These are phyloP conservation scores for Trissoscelio sp. DNA, from an alignment of 2,888 invertebrate species.

Conservation along the genomic window DNA sequence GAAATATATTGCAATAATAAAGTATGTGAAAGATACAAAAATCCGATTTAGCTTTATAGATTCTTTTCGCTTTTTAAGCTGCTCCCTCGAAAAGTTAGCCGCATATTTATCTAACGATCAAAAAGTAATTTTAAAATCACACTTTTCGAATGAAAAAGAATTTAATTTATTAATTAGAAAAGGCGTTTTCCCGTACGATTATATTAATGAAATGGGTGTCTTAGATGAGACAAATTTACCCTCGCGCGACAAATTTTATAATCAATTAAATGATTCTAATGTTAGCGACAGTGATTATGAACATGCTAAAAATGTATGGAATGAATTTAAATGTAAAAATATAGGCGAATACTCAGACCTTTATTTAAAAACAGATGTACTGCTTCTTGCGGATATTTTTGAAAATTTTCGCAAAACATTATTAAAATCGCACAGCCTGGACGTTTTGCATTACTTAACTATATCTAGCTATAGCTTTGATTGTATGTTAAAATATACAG, in stretches of 20 bases:
- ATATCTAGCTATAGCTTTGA: not conserved
- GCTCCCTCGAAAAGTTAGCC: not conserved
- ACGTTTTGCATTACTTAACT: slow-evolving; percentile 5
- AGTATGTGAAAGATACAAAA: slow-evolving; percentile 1
- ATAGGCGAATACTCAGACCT: slow-evolving; percentile 31
- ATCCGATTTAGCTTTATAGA: not conserved
- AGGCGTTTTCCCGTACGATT: slow-evolving; percentile 78
- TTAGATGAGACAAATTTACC: slow-evolving; percentile 68
- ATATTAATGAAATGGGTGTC: slow-evolving; percentile 69
- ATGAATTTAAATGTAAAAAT: slow-evolving; percentile 28
- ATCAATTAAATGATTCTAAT: slow-evolving; percentile 65
- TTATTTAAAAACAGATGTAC: slow-evolving; percentile 37
- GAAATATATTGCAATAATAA: slow-evolving; percentile 1
- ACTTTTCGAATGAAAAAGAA: slow-evolving; percentile 21
- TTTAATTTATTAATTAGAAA: not conserved
- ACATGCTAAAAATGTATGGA: slow-evolving; percentile 71
- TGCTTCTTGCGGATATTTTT: slow-evolving; percentile 19
- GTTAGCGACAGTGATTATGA: slow-evolving; percentile 72
- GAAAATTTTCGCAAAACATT: slow-evolving; percentile 8
- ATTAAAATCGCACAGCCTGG: slow-evolving; percentile 11
- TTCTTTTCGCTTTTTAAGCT: slow-evolving; percentile 1
- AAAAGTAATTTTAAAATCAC: slow-evolving; percentile 24
- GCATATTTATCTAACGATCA: slow-evolving; percentile 39
- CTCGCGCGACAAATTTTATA: slow-evolving; percentile 70
- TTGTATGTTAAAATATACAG: not conserved